Evolutionary conservation across 2,888 invertebrate species (phyloP), one percentile per base, ranked within the genome.

Genomic region (Drosophila conformis): DNA sequence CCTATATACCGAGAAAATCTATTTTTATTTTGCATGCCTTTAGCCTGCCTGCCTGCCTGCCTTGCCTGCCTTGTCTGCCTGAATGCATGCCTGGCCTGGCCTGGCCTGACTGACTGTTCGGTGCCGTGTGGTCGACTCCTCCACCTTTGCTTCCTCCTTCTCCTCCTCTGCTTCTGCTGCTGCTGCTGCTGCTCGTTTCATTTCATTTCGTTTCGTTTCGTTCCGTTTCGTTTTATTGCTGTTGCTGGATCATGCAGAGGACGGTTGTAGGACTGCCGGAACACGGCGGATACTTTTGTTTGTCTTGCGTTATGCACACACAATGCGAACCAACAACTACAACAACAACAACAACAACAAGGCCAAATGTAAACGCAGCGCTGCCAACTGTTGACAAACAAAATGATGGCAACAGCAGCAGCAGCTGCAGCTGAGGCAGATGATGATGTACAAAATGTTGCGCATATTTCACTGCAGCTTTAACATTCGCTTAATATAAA

Each of bases 1-100:
- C 91, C 91, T 91, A 91, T 89, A 91, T 91, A 91, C 89, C 87
- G 91, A 91, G 90, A 89, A 91, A 87, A 86, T 89, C 83, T 90
- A 90, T 90, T 89, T 89, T 89, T 89, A 83, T 82, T 86, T 89
- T 82, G 80, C 85, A 82, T 87, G 66, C 61, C 62, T 69, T 56
- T 46, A 33, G 57, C 57, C 38, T 54, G 58, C 51, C 59, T 69
- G 67, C 74, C 35, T 59, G 13, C 7, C 5, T 46, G 46, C 25
- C 33, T 29, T 29, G 29, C 31, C 31, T 31, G 31, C 31, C 31
- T 31, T 40, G 15, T 15, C 5, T 35, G 61, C 36, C 38, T 73
- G 63, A 36, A 36, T 82, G 76, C 80, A 76, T 83, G 65, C 63
- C 49, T 63, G 27, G 49, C 49, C 31, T 58, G 58, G 70, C 63